Percentiles rank a stretch among this genome's conserved stretches.
phyloP scores from a whole-genome alignment of 1,140 invertebrate species.

The Calliopsis andreniformis region DNA sequence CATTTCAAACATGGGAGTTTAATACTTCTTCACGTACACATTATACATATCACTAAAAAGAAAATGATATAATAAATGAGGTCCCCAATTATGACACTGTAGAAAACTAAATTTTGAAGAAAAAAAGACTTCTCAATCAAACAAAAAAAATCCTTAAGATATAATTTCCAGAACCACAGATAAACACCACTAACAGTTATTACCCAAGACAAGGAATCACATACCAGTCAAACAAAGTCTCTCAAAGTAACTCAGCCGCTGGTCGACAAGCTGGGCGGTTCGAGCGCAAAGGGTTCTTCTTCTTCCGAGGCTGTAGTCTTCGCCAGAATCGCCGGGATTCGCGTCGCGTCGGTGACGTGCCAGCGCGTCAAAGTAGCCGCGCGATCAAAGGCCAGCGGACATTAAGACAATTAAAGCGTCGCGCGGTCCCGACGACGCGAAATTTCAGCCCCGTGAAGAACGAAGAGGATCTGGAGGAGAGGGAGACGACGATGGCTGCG shows the following conservation, averaged over 20 bases:
- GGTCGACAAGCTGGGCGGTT: neutral
- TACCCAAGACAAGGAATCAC: neutral
- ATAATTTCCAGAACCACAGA: too few species aligned
- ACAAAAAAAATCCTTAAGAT: too few species aligned
- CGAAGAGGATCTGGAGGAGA: slow-evolving; percentile 9
- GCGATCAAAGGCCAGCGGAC: neutral
- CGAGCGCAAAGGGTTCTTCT: neutral
- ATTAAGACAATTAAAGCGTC: slow-evolving; percentile 44
- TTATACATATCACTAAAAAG: too few species aligned
- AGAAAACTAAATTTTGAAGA: too few species aligned
- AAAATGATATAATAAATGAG: too few species aligned
- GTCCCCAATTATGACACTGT: too few species aligned
- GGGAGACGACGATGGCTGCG: slow-evolving; percentile 22
- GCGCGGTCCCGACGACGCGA: slow-evolving; percentile 2
- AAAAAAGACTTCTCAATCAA: too few species aligned
- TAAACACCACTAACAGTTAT: too few species aligned
- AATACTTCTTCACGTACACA: too few species aligned
- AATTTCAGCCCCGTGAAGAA: slow-evolving; percentile 3
- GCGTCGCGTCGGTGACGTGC: neutral
- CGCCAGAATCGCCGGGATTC: slow-evolving; percentile 8
- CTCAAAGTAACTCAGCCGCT: neutral
- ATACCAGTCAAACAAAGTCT: neutral
- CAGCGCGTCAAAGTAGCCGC: slow-evolving; percentile 18
- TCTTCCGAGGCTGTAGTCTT: neutral
- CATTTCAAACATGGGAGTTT: too few species aligned